A percentile compares a stretch with the other conserved stretches of the same genome.
These are phyloP conservation scores for Hemicordylus capensis DNA, from an alignment of 2,113 vertebrate genomes.

Conservation along the genomic window DNA sequence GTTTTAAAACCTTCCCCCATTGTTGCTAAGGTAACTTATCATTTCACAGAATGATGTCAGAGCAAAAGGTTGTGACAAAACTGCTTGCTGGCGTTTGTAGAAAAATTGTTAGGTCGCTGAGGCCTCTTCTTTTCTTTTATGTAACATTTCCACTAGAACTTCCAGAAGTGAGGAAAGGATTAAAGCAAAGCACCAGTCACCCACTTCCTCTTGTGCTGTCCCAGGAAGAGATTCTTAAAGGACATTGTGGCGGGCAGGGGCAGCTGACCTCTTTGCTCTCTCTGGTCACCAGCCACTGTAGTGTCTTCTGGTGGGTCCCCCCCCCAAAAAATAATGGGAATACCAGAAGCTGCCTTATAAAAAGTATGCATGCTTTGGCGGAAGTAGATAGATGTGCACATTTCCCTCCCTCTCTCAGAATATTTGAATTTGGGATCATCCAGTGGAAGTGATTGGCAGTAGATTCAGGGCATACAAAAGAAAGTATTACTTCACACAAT, in stretches of 20 bases:
- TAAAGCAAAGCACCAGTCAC: neutral
- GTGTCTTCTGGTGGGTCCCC: neutral
- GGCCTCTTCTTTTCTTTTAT: neutral
- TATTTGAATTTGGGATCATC: too few relatives aligned
- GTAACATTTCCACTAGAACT: neutral
- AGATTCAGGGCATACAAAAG: too few relatives aligned
- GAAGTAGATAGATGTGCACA: too few relatives aligned
- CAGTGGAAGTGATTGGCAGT: too few relatives aligned
- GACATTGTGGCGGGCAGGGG: neutral
- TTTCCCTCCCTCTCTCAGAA: too few relatives aligned
- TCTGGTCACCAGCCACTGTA: neutral
- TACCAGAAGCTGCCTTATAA: neutral
- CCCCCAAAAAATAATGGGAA: neutral
- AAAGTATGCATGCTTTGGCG: neutral
- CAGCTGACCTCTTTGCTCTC: too few relatives aligned
- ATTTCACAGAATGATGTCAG: conserved; percentile 5
- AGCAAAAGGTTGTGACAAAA: conserved; percentile 12
- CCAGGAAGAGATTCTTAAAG: neutral
- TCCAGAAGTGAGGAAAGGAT: neutral
- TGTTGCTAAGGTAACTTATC: conserved; percentile 19
- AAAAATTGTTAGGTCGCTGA: fast-evolving
- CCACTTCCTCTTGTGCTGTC: neutral
- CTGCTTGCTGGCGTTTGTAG: conserved; percentile 11
- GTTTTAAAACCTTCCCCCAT: neutral
- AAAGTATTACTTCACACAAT: too few relatives aligned